A percentile compares a stretch with the other conserved stretches of the same genome.
Conservation (phyloP, 2,113 vertebrate species). For the Ammodytes marinus region DNA sequence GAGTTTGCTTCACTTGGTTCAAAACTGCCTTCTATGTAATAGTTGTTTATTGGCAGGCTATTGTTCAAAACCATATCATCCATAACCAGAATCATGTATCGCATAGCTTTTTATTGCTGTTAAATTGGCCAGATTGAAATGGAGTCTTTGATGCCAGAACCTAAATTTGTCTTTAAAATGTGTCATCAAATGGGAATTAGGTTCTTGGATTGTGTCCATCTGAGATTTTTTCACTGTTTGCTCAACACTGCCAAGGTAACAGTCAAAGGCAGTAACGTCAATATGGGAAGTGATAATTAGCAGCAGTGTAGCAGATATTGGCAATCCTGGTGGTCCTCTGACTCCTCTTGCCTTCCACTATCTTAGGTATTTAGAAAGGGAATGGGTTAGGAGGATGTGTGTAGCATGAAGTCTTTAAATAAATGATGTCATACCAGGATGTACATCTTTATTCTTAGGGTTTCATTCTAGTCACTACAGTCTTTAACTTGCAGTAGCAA, state of each 20-base stretch:
- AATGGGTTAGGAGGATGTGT: conserved; percentile 31
- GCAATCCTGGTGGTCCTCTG: conserved; percentile 55
- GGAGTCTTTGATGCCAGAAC: conserved; percentile 38
- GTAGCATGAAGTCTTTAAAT: conserved; percentile 51
- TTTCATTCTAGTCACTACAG: conserved; percentile 49
- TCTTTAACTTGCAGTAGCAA: conserved; percentile 58
- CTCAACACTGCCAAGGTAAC: conserved; percentile 74
- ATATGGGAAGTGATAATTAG: conserved; percentile 70
- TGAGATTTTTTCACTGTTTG: conserved; percentile 44
- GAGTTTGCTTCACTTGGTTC: conserved; percentile 25
- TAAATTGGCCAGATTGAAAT: conserved; percentile 39
- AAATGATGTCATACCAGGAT: conserved; percentile 52
- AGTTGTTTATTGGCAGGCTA: conserved; percentile 23
- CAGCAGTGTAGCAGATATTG: conserved; percentile 69
- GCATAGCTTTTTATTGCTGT: conserved; percentile 17
- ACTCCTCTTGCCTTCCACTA: conserved; percentile 56
- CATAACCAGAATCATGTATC: conserved; percentile 10
- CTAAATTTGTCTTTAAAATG: conserved; percentile 60
- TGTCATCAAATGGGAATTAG: conserved; percentile 53
- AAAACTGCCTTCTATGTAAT: conserved; percentile 44
- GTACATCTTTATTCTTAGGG: conserved; percentile 47
- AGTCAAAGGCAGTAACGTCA: conserved; percentile 65
- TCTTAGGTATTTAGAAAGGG: conserved; percentile 45
- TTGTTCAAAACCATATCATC: conserved; percentile 29
- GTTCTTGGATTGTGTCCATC: conserved; percentile 60